Conservation (phyloP, 2,113 vertebrate genomes). For the Emydura subglobosa region DNA sequence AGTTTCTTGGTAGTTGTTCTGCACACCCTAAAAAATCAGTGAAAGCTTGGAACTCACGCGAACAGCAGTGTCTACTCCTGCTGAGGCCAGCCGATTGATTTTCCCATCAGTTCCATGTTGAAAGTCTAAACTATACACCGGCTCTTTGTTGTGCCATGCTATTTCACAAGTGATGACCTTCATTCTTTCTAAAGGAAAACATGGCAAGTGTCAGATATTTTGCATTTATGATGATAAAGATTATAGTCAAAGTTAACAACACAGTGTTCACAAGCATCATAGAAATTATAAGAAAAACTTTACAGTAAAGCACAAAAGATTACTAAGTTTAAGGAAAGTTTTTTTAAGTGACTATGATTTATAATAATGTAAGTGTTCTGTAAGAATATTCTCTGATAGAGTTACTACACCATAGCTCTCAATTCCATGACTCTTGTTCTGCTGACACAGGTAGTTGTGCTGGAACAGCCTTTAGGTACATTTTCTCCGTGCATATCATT, state of each 20-base stretch:
- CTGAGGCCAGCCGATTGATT: constrained; percentile 90
- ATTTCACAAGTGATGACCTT: constrained; percentile 98
- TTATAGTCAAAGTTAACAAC: neutral
- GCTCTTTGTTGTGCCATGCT: constrained; percentile 98
- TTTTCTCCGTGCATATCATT: neutral
- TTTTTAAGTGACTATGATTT: accelerated
- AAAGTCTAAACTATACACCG: constrained; percentile 97
- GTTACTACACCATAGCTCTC: accelerated
- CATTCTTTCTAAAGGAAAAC: constrained; percentile 78
- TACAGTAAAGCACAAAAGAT: neutral
- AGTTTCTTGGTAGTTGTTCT: neutral
- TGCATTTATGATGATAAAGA: accelerated
- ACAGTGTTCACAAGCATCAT: accelerated
- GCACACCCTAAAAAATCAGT: accelerated
- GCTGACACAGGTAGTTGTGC: accelerated
- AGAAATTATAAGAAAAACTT: accelerated
- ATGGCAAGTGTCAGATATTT: accelerated
- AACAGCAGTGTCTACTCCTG: constrained; percentile 93
- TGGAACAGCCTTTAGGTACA: neutral
- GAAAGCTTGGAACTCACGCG: constrained; percentile 77
- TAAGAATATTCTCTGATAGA: accelerated
- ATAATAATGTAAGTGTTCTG: accelerated
- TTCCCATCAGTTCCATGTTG: constrained; percentile 86
- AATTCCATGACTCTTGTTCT: accelerated
- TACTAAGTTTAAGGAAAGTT: neutral